Evolutionary conservation across 2,113 vertebrate species (phyloP).

Genomic region (Boleophthalmus pectinirostris): DNA sequence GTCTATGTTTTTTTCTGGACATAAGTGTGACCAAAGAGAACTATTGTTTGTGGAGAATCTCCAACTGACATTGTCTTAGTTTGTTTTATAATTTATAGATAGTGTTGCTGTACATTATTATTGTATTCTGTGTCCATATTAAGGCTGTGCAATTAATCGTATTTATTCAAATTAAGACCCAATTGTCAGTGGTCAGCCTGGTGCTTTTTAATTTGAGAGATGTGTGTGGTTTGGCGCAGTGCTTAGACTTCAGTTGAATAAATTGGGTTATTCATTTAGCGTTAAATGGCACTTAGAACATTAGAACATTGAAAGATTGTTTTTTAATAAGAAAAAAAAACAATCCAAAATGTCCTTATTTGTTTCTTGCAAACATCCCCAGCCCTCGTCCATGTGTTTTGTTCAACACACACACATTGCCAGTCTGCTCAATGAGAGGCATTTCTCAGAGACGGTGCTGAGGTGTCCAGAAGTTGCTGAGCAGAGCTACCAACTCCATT

Average conservation of each 20-base stretch:
- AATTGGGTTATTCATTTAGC: too few species aligned
- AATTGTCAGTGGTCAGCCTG: neutral
- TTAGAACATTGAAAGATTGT: too few species aligned
- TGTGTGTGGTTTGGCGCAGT: neutral
- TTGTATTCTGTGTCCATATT: neutral
- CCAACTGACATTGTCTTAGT: neutral
- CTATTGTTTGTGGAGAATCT: neutral
- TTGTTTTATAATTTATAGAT: neutral
- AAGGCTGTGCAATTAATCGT: neutral
- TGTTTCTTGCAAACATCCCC: too few species aligned
- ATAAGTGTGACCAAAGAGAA: neutral
- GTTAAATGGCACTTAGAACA: too few species aligned
- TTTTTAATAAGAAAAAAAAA: too few species aligned
- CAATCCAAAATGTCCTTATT: too few species aligned
- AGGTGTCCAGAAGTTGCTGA: conserved; percentile 19
- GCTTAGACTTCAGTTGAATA: neutral
- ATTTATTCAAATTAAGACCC: neutral
- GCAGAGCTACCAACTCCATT: conserved; percentile 9
- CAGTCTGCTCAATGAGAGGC: conserved; percentile 44
- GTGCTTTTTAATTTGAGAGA: neutral
- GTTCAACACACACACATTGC: conserved; percentile 5
- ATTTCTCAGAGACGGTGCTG: conserved; percentile 41
- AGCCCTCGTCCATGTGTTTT: too few species aligned
- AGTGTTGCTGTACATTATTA: neutral
- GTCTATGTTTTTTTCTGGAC: conserved; percentile 54